Evolutionary conservation across 2,888 invertebrate genomes (phyloP).

Genomic region (Hermaeophaga mercurialis): DNA sequence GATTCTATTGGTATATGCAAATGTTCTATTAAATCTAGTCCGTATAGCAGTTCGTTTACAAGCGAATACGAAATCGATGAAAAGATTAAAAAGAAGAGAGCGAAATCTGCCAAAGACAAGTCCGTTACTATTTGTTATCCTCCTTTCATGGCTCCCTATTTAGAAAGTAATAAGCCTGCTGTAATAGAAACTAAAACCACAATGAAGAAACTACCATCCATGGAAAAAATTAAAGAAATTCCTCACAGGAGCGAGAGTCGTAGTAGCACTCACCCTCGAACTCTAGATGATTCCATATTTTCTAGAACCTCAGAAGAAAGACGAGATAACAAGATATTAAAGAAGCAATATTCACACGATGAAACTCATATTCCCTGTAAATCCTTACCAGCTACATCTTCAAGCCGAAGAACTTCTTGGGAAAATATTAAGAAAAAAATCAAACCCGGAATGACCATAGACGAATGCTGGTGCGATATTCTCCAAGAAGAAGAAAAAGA

Average conservation of each 20-base stretch:
- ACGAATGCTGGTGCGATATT: slow-evolving; percentile 26
- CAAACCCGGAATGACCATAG: slow-evolving; percentile 11
- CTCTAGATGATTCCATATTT: background rate
- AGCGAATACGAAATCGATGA: slow-evolving; percentile 24
- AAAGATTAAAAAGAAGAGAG: slow-evolving; percentile 7
- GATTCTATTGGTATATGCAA: slow-evolving; percentile 8
- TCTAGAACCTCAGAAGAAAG: background rate
- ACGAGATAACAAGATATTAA: background rate
- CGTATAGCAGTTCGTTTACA: slow-evolving; percentile 22
- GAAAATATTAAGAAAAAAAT: slow-evolving; percentile 12
- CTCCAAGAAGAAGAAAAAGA: background rate
- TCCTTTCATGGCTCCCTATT: slow-evolving; percentile 9
- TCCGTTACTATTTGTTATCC: slow-evolving; percentile 26
- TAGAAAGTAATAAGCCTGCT: slow-evolving; percentile 34
- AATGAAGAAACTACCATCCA: slow-evolving; percentile 42
- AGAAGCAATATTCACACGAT: background rate
- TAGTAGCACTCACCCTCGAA: background rate
- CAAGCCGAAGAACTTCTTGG: background rate
- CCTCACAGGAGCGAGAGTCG: background rate
- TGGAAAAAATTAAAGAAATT: slow-evolving; percentile 45
- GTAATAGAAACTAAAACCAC: slow-evolving; percentile 41
- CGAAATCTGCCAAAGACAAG: slow-evolving; percentile 14
- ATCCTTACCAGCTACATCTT: background rate
- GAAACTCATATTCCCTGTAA: background rate
- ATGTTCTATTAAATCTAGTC: slow-evolving; percentile 4